These are phyloP conservation scores for Montipora efflorescens DNA, from an alignment of 64 coral and sea anemone genomes.

Conservation along the genomic window DNA sequence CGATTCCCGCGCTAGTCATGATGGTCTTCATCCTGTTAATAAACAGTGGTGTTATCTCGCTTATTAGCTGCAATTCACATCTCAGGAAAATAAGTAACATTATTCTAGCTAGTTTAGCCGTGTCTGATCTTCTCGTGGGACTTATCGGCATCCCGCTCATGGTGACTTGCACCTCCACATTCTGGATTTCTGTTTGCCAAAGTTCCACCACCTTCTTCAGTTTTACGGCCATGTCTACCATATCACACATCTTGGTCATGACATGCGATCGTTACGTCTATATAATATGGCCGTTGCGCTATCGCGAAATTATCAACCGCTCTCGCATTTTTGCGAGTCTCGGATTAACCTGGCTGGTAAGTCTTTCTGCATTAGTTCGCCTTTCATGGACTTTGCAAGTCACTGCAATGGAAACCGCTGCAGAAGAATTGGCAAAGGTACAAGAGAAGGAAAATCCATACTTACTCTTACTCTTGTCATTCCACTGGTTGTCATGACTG, in stretches of 20 bases:
- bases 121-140: constrained; percentile 60
- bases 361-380: constrained; percentile 29
- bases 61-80: constrained; percentile 23
- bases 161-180: constrained; percentile 23
- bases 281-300: constrained; percentile 51
- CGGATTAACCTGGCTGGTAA: constrained; percentile 17
- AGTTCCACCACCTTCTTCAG: constrained; percentile 40
- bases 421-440: constrained; percentile 17
- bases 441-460: constrained; percentile 6
- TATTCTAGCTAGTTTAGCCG: constrained; percentile 49
- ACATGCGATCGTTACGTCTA: constrained; percentile 68
- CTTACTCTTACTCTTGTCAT: not conserved
- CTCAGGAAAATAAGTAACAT: constrained; percentile 49
- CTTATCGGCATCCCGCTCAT: constrained; percentile 38
- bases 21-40: constrained; percentile 24
- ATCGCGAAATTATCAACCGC: constrained; percentile 30
- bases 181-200: not conserved
- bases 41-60: constrained; percentile 29
- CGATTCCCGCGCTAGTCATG: constrained; percentile 36
- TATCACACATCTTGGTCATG: constrained; percentile 66
- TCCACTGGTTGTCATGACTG: no score
- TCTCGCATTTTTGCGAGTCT: constrained; percentile 13
- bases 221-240: constrained; percentile 54
- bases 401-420: not conserved
- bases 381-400: constrained; percentile 42